Evolutionary conservation across 2,113 vertebrate species (phyloP), one percentile per base, ranked within the genome.

Genomic region (Paramormyrops kingsleyae): DNA sequence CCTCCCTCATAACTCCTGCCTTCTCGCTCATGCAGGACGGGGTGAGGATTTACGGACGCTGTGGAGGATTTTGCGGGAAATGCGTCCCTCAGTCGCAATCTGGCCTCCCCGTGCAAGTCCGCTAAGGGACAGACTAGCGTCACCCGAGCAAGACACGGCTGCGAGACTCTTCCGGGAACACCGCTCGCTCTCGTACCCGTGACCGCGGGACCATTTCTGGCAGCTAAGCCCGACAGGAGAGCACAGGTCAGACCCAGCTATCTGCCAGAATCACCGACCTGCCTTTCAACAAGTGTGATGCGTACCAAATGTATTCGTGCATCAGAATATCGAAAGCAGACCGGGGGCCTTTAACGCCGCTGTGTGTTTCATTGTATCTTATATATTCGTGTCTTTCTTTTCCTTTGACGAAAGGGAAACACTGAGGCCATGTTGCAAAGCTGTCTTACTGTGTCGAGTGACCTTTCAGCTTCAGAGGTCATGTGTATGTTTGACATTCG

Each of bases 61-160:
- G 98, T 91, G 98, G 98, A 90, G 98, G 98, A 31, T 98, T 97
- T 94, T 99, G 98, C 94, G 98, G 98, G 89, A 99, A 99, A 94
- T 99, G 98, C 95, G 91, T 97, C 95, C 98, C 98, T 88, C 97
- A 97, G 90, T 92, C 95, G 91, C 91, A 96, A 91, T 94, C 93
- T 49, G 97, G 98, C 90, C 97, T 99, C 52, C 96, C 96, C 2
- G 93, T 99, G 92, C 96, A 98, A 95, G 94, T 97, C 87, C 93
- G 95, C 77, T 98, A 93, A 97, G 89, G 90, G 49, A 50, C 59
- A 12, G 66, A 27, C 24, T 31, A 1, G n/a, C 0, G 35, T 12
- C 5, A 15, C 92, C 49, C 2, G 27, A 52, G 74, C 15, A 42
- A 39, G 35, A 53, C 24, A 12, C 39, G 12, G 77, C 74, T 39